Evolutionary conservation across 2,888 invertebrate genomes (phyloP), one percentile per base, ranked within the genome.

Genomic region (Hirtodrosophila alboralis): DNA sequence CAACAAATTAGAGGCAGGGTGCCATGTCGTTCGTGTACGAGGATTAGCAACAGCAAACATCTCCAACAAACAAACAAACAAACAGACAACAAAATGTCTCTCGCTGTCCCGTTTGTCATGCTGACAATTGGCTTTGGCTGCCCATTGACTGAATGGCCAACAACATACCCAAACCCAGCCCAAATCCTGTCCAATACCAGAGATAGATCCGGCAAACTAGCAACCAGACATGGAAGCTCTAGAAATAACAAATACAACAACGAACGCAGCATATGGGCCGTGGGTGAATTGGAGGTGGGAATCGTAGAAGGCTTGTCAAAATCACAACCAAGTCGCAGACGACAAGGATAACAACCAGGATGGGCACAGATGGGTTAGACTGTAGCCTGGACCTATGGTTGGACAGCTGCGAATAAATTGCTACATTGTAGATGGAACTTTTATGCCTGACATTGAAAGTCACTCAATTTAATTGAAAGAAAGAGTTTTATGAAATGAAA

Each of bases 61-160:
- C 66, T 66, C 58, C 33, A 48, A 45, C 75, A 61, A 54, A 53
- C 59, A 53, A 48, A 45, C 75, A 61, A 54, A 53, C 59, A 53
- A 41, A 47, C 53, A 58, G 48, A 62, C 73, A 75, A 63, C 68
- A 67, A 73, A 65, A 73, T 78, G 73, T 76, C 67, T 76, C 71
- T 58, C 47, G 71, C 36, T 64, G 61, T 16, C 58, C 73, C 69
- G 66, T 75, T 73, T 73, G 84, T 83, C 84, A 80, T 80, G 75
- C 84, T 79, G 83, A 83, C 80, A 80, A 80, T 80, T 79, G 79
- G 79, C 83, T 79, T 78, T 71, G 79, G 58, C 66, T 60, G 56
- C 26, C 66, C 75, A 72, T 58, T 60, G 61, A 75, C 47, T 63
- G 63, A 60, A 48, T 61, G 64, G 62, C 48, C 43, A 61, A 43